A percentile compares a stretch with the other conserved stretches of the same genome.
Conservation (phyloP, 2,113 vertebrate species). For the Spilogale gracilis region DNA sequence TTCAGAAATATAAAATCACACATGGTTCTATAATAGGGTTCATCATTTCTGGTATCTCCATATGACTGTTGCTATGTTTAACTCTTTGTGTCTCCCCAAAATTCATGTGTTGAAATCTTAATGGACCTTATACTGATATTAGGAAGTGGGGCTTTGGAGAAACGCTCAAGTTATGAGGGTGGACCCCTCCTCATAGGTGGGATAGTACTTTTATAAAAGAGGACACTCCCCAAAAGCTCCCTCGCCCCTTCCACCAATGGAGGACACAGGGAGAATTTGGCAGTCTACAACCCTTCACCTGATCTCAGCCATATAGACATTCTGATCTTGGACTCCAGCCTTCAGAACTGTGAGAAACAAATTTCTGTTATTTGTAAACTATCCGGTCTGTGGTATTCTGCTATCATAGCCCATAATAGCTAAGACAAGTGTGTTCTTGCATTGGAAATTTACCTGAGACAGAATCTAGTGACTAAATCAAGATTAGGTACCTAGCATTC, state of each 20-base stretch:
- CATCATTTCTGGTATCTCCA: background rate
- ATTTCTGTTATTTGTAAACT: background rate
- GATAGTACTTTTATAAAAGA: background rate
- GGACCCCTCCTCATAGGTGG: background rate
- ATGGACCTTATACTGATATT: background rate
- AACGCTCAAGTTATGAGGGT: background rate
- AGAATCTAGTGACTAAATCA: background rate
- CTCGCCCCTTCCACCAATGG: background rate
- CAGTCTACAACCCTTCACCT: background rate
- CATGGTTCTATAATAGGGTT: background rate
- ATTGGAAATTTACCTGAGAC: background rate
- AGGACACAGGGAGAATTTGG: background rate
- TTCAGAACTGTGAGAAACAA: background rate
- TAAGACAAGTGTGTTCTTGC: background rate
- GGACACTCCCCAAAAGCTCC: rapidly evolving
- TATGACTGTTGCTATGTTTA: background rate
- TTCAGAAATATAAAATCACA: conserved; percentile 28
- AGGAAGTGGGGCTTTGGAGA: background rate
- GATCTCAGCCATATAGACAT: background rate
- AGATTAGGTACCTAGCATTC: background rate
- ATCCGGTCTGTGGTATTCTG: background rate
- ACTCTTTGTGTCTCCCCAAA: background rate
- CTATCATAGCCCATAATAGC: background rate
- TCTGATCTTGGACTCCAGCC: background rate
- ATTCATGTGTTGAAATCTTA: background rate